A percentile compares a stretch with the other conserved stretches of the same genome.
Conservation (phyloP, 2,113 vertebrate genomes). For the Ageneiosus marmoratus region DNA sequence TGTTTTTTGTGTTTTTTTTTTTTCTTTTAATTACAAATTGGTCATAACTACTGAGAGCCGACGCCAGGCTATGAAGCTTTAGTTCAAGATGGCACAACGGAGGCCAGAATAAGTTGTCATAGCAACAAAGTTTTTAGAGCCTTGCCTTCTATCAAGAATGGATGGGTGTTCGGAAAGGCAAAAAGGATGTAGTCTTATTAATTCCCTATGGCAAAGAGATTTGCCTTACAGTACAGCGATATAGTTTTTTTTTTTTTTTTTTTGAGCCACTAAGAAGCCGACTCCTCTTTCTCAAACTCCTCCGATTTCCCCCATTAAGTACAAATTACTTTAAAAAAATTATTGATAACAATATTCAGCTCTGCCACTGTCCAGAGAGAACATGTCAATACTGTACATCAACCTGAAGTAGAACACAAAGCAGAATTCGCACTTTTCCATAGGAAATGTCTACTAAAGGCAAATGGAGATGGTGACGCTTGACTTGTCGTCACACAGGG, state of each 20-base stretch:
- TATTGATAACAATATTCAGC: slow-evolving; percentile 75
- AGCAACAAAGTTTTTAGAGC: slow-evolving; percentile 44
- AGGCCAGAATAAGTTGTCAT: slow-evolving; percentile 53
- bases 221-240: slow-evolving; percentile 82
- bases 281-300: slow-evolving; percentile 60
- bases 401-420: slow-evolving; percentile 81
- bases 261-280: slow-evolving; percentile 62
- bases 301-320: slow-evolving; percentile 63
- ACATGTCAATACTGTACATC: slow-evolving; percentile 81
- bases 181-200: slow-evolving; percentile 71
- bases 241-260: slow-evolving; percentile 66
- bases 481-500: slow-evolving; percentile 70
- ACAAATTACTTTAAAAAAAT: slow-evolving; percentile 71
- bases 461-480: slow-evolving; percentile 74
- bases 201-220: slow-evolving; percentile 74
- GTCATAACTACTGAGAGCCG: slow-evolving; percentile 62
- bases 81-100: slow-evolving; percentile 57
- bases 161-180: slow-evolving; percentile 70
- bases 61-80: slow-evolving; percentile 62
- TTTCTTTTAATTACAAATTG: slow-evolving; percentile 61
- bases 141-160: slow-evolving; percentile 60
- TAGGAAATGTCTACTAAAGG: slow-evolving; percentile 84
- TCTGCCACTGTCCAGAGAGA: slow-evolving; percentile 69
- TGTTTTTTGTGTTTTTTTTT: slow-evolving; percentile 38
- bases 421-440: slow-evolving; percentile 80